Percentiles rank a stretch among this genome's conserved stretches.
phyloP scores from a whole-genome alignment of 2,888 invertebrate species.

The Melipona bicolor region DNA sequence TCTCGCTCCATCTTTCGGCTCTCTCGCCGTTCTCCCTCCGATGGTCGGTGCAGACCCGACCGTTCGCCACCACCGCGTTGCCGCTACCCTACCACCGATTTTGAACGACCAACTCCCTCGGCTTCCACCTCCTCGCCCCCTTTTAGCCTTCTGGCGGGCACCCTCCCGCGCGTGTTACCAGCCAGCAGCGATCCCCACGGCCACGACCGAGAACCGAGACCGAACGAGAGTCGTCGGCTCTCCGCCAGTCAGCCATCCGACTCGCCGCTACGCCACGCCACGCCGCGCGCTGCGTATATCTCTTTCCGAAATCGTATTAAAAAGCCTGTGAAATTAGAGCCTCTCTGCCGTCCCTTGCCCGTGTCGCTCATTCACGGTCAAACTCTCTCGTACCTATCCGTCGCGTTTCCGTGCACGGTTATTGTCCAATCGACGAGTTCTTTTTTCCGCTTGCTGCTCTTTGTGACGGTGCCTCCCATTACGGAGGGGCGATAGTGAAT shows the following conservation, averaged over 20 bases:
- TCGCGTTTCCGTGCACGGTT: conserved; percentile 20
- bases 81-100: conserved; percentile 69
- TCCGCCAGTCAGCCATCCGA: conserved; percentile 83
- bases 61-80: conserved; percentile 66
- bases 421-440: background rate
- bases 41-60: conserved; percentile 59
- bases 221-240: conserved; percentile 79
- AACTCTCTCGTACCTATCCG: background rate
- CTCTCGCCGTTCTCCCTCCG: conserved; percentile 41
- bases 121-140: conserved; percentile 61
- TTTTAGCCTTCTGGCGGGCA: conserved; percentile 61
- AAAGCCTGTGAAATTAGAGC: conserved; percentile 54
- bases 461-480: conserved; percentile 21
- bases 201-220: conserved; percentile 76
- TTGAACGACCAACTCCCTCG: conserved; percentile 67
- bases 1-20: conserved; percentile 31
- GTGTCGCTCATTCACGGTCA: conserved; percentile 9
- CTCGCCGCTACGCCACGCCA: conserved; percentile 77
- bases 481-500: conserved; percentile 2
- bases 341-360: conserved; percentile 34
- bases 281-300: conserved; percentile 77
- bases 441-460: background rate
- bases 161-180: conserved; percentile 72
- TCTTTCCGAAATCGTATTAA: conserved; percentile 63
- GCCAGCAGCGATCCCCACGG: conserved; percentile 78